These are phyloP conservation scores for Catharus fuscescens DNA, from an alignment of 2,113 vertebrate genomes.

Conservation along the genomic window DNA sequence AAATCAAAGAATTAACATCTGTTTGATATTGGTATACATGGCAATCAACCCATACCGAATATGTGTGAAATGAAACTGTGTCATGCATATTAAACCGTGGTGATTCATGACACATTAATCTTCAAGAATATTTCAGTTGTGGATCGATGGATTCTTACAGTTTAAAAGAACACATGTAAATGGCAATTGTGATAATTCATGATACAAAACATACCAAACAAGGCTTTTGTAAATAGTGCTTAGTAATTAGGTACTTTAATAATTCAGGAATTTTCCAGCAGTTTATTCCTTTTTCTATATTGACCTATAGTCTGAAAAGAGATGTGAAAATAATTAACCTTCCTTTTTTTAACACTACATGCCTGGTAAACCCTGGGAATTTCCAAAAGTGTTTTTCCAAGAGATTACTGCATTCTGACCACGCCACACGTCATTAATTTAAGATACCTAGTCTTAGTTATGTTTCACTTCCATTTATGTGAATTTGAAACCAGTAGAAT, in stretches of 20 bases:
- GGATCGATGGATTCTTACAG: background rate
- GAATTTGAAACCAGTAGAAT: background rate
- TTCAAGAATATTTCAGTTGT: background rate
- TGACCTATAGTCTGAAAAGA: background rate
- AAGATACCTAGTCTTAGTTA: background rate
- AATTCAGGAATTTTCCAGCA: background rate
- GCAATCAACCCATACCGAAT: slow-evolving; percentile 8
- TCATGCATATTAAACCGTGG: background rate
- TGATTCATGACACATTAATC: slow-evolving; percentile 21
- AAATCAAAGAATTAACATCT: slow-evolving; percentile 21
- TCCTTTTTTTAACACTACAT: background rate
- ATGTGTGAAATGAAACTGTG: slow-evolving; percentile 18
- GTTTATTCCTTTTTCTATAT: background rate
- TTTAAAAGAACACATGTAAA: background rate
- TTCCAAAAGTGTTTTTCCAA: background rate
- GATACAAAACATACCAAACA: background rate
- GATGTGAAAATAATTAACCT: background rate
- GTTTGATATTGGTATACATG: slow-evolving; percentile 30
- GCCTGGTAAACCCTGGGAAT: background rate
- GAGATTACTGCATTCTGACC: background rate
- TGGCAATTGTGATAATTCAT: background rate
- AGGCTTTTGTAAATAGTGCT: background rate
- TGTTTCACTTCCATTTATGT: background rate
- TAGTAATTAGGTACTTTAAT: background rate
- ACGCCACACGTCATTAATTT: background rate